Base-by-base conservation (phyloP, 2,113 vertebrate genomes). In the Arvicanthis niloticus region DNA sequence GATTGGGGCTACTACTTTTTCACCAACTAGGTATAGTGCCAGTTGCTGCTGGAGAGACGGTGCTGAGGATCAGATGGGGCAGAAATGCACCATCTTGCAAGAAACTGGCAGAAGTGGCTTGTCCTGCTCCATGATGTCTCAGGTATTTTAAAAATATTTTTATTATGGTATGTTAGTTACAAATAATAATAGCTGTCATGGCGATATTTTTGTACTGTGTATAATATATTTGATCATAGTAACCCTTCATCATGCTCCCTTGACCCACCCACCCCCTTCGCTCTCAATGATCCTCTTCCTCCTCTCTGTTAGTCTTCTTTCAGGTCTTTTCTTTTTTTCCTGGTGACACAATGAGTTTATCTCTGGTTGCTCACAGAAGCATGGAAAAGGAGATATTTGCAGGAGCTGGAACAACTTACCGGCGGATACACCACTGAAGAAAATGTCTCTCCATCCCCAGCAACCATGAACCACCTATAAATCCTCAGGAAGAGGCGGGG, bases 221-320 rank as follows among this genome's bases (percentile, higher is more conserved):
- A 13, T 58, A 37, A 81, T 56, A 9, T 56, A 56, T 81, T n/a
- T 58, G 34, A 81, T 5, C 8, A n/a, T 22, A 56, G 22, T 22
- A 24, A 21, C 37, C 37, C 37, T 22, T 37, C 4, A 4, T 24
- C 19, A 6, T 22, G 34, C 34, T n/a, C 4, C 19, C 78, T 56
- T 1, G 6, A 7, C 21, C 78, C 51, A 51, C 51, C 53, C 5
- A 0, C 12, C 7, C 7, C 45, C 22, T 7, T 24, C 19, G 1
- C 12, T 81, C 51, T n/a, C 78, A n/a, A 21, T 24, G 34, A 81
- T n/a, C 51, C 21, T 31, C 16, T 37, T 34, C 51, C 53, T 48
- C 42, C 40, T 76, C 65, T 34, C 29, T 4, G 1, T 4, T 67
- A 1, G 29, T 67, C 75, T 48, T 77, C 75, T 53, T 37, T 34